Base-by-base conservation (phyloP, 2,113 vertebrate species). In the Brachirus orientalis region DNA sequence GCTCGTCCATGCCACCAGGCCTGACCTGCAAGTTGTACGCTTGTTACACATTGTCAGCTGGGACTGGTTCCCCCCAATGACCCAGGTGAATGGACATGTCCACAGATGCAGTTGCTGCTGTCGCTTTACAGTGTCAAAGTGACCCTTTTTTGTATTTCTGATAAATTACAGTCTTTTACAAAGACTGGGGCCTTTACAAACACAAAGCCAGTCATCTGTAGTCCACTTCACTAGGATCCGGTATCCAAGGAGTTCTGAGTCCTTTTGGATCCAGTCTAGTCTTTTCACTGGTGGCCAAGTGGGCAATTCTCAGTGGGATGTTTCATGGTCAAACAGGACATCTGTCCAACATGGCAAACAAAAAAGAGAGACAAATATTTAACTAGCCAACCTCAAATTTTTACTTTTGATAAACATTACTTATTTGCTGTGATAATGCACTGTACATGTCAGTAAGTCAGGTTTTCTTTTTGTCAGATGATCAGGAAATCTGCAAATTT, bases 251-350 rank as follows among this genome's bases (percentile, higher is more conserved):
- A 91, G 83, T 67, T 72, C 74, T 46, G 54, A 79, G 82, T 37
- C 59, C 69, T 66, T 59, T 55, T 55, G 68, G 68, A 37, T 78
- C 72, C 77, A 75, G 67, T 48, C 61, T 73, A 76, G 58, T 74
- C 85, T 84, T 88, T 91, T 92, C 86, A 88, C 37, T 73, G 54
- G 55, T 55, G 52, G 84, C 86, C 90, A 89, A 89, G 78, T 87
- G 76, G 82, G 77, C 78, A 77, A 66, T 61, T 79, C 82, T 91
- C 79, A 84, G 82, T 81, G 84, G 79, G 33, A 45, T 63, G 78
- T 83, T 84, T 87, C 75, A 87, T 84, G 82, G 82, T 77, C 77
- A 77, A 88, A 76, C 69, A 85, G 69, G 79, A 79, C 73, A 85
- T 70, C 80, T 63, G 74, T 77, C 79, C 77, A 85, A 78, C 69